Evolutionary conservation across 1,140 invertebrate genomes (phyloP).

Genomic region (Papilio helenus): DNA sequence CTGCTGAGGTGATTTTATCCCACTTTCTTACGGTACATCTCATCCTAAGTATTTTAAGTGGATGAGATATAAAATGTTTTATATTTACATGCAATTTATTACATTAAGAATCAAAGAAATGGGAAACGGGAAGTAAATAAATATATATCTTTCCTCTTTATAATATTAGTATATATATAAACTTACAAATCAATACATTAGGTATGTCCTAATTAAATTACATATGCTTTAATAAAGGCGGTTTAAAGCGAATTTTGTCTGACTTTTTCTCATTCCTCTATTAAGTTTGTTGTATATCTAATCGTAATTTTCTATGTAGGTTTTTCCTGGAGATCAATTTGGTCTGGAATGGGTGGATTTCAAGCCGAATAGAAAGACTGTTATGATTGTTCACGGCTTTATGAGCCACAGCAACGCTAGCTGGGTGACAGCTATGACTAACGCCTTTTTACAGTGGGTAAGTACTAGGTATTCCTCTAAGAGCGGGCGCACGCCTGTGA

Average conservation of each 20-base stretch:
- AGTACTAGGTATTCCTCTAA: constrained; percentile 28
- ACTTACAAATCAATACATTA: too few relatives aligned
- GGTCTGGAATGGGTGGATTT: constrained; percentile 85
- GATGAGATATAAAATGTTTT: constrained; percentile 12
- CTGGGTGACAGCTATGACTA: constrained; percentile 82
- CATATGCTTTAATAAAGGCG: too few relatives aligned
- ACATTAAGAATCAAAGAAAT: neutral
- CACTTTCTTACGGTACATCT: neutral
- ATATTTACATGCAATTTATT: neutral
- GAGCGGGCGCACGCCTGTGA: neutral
- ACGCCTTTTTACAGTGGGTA: constrained; percentile 82
- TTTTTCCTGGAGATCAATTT: constrained; percentile 80
- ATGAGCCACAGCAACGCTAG: constrained; percentile 82
- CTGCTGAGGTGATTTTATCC: constrained; percentile 3
- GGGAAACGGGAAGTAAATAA: neutral
- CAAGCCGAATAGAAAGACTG: constrained; percentile 74
- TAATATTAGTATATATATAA: too few relatives aligned
- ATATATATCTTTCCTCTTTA: too few relatives aligned
- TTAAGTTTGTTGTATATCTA: too few relatives aligned
- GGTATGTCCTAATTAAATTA: too few relatives aligned
- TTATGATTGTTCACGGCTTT: constrained; percentile 84
- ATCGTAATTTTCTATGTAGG: constrained; percentile 47
- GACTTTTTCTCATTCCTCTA: too few relatives aligned
- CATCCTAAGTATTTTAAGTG: constrained; percentile 1
- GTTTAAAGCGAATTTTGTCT: too few relatives aligned